Percentiles rank a stretch among this genome's conserved stretches.
These are phyloP conservation scores for Felis chaus DNA, from an alignment of 2,113 vertebrate species.

Conservation along the genomic window DNA sequence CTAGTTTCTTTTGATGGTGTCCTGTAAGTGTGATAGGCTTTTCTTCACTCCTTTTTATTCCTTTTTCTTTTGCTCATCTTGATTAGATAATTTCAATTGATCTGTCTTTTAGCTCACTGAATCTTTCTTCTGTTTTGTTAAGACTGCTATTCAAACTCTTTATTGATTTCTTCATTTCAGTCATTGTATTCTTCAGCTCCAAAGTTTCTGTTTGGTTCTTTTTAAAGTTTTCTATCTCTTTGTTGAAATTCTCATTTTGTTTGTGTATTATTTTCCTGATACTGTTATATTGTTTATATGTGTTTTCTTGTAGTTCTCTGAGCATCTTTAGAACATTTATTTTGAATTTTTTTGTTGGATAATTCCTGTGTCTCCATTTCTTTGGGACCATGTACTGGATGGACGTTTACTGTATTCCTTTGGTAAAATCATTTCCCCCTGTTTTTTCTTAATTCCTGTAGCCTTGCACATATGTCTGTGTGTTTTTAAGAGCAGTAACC, in stretches of 20 bases:
- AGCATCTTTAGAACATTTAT: neutral
- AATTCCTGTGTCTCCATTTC: neutral
- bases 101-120: neutral
- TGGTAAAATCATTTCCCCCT: neutral
- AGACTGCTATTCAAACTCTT: neutral
- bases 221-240: neutral
- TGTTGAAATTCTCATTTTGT: neutral
- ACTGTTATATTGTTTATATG: neutral
- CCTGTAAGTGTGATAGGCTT: neutral
- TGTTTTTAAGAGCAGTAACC: neutral
- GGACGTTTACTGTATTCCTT: neutral
- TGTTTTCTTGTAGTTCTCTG: neutral
- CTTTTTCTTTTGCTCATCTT: neutral
- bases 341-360: neutral
- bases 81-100: neutral
- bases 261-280: neutral
- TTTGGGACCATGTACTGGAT: neutral
- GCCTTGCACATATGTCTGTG: neutral
- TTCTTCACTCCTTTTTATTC: neutral
- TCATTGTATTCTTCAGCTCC: neutral
- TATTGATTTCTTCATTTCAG: neutral
- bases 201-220: neutral
- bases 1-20: neutral
- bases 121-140: neutral
- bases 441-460: neutral